These are phyloP conservation scores for Agrotis clavis DNA, from an alignment of 2,888 invertebrate genomes.

Conservation along the genomic window DNA sequence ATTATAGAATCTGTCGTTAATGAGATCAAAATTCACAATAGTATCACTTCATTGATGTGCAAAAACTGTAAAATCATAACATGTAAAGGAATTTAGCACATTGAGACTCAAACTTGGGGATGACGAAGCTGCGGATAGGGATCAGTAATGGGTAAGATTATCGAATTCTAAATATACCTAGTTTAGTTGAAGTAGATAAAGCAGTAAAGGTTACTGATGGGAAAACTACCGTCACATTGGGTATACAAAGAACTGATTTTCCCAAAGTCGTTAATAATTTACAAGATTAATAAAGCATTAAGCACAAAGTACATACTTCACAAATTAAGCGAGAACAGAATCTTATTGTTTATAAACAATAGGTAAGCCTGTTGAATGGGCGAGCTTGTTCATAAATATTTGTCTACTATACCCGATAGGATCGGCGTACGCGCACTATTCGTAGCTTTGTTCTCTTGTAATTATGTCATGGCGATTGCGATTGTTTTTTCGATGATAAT, in stretches of 20 bases:
- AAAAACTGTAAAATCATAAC: no score
- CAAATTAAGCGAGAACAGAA: constrained; percentile 57
- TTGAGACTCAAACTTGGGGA: no score
- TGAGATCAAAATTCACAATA: no score
- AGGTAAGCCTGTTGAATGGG: constrained; percentile 56
- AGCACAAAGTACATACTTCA: constrained; percentile 40
- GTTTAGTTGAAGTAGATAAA: background rate
- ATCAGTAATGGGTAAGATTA: no score
- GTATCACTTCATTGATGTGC: no score
- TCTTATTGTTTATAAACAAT: constrained; percentile 62
- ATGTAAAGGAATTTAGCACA: no score
- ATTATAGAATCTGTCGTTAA: no score
- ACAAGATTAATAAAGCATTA: constrained; percentile 47
- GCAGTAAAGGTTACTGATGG: constrained; percentile 4
- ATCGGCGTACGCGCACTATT: constrained; percentile 50
- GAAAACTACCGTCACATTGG: background rate
- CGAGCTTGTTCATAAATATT: constrained; percentile 58
- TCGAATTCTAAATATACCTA: background rate
- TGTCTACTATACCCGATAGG: constrained; percentile 53
- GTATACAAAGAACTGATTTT: constrained; percentile 18
- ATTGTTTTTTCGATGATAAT: constrained; percentile 53
- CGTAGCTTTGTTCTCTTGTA: constrained; percentile 56
- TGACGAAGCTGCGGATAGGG: no score
- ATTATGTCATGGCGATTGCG: constrained; percentile 64
- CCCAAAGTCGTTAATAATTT: constrained; percentile 20